Base-by-base conservation (phyloP, 2,797 vertebrate genomes). In the Sebastes itinus region DNA sequence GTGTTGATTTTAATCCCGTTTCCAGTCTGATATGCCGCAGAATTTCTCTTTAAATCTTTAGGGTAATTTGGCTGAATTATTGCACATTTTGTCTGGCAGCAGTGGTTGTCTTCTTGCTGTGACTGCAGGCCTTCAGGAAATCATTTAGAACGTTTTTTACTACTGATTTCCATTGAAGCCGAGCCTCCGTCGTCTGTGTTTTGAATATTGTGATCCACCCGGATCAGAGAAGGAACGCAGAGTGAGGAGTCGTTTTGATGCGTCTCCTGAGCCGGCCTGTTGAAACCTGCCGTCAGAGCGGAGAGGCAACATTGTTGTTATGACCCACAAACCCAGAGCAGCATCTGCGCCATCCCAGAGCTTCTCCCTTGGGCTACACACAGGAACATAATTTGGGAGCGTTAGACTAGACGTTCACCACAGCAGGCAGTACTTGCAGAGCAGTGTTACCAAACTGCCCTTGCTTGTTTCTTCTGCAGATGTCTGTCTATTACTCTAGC, bases 231-330 rank as follows among this genome's bases (percentile, higher is more conserved):
- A 38, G 66, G 67, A 79, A 67, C 12, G 56, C 22, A 20, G 64
- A 75, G 54, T 2, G 61, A 35, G 7, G 16, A 65, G 28, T 8
- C 2, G 18, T 38, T 65, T 72, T 14, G 8, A 22, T 5, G 73
- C 54, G 14, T 59, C 9, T 71, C 33, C 25, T 28, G 30, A 70
- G 11, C 32, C 2, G 52, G 78, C 88, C 30, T 91, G 92, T 87
- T 92, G 83, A 78, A 83, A 87, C 91, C 54, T 83, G 92, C 38
- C 23, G 0, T 59, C 35, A 35, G 30, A 46, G 9, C 38, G 33
- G 49, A 49, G 12, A 54, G 55, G 79, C 35, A 2, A 32, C 73
- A 0, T 70, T 77, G 42, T 86, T 72, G 10, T 86, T 77, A 56
- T 33, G 60, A 72, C 75, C 83, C 32, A 86, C 62, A 85, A 82